Evolutionary conservation across 37 sponge, comb jelly and placozoan genomes (phyloP).

Genomic region (Agelas oroides): DNA sequence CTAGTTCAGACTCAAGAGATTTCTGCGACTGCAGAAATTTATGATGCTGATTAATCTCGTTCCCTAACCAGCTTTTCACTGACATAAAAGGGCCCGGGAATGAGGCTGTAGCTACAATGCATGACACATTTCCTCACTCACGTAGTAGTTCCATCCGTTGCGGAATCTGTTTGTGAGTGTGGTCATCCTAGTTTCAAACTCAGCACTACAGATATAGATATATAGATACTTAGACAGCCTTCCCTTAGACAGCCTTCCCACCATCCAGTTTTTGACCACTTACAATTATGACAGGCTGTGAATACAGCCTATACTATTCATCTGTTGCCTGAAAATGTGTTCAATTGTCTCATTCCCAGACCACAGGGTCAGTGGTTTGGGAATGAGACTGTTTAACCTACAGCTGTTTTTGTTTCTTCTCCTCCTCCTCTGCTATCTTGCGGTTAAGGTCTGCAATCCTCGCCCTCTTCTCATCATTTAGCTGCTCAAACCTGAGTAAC

Average conservation of each 20-base stretch:
- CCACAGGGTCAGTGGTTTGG: too few species aligned
- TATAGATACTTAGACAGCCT: neutral
- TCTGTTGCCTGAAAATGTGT: neutral
- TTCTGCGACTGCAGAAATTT: neutral
- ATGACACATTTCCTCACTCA: slow-evolving; percentile 14
- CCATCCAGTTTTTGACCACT: neutral
- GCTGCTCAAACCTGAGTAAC: slow-evolving; percentile 6
- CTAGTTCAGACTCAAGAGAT: neutral
- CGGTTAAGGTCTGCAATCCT: slow-evolving; percentile 30
- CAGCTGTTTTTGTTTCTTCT: slow-evolving; percentile 11
- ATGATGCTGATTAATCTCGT: too few species aligned
- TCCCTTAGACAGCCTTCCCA: too few species aligned
- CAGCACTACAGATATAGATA: slow-evolving; percentile 6
- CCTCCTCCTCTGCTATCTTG: slow-evolving; percentile 21
- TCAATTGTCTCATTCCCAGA: neutral
- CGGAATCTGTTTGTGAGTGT: slow-evolving; percentile 40
- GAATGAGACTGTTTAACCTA: slow-evolving; percentile 8
- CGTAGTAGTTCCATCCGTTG: slow-evolving; percentile 25
- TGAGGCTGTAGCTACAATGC: too few species aligned
- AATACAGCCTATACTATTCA: neutral
- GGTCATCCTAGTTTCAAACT: slow-evolving; percentile 39
- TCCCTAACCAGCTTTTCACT: too few species aligned
- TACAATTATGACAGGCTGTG: neutral
- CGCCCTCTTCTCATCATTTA: slow-evolving; percentile 1
- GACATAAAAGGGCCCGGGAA: too few species aligned